Evolutionary conservation across 2,797 vertebrate species (phyloP).

Genomic region (Cryptoblepharus egeriae): DNA sequence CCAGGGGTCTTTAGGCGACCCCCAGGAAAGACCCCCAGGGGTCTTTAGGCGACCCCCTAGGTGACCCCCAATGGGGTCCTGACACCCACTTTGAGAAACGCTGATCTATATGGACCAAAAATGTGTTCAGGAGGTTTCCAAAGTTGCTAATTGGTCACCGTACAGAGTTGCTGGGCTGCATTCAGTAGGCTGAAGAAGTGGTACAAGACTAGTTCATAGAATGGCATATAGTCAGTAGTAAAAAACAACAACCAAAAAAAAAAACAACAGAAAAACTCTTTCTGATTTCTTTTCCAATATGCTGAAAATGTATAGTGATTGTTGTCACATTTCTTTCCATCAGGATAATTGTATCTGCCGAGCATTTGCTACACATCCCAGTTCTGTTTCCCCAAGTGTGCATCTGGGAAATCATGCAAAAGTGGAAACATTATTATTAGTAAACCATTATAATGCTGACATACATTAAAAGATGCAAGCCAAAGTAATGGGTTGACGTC

Average conservation of each 20-base stretch:
- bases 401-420: conserved; percentile 17
- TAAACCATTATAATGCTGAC: conserved; percentile 14
- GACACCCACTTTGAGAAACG: no score
- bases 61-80: no score
- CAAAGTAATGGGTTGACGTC: neutral
- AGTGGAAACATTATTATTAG: conserved; percentile 4
- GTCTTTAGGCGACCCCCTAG: no score
- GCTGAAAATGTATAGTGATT: neutral
- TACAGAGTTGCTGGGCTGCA: neutral
- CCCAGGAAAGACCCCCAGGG: no score
- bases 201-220: neutral
- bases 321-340: neutral
- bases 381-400: conserved; percentile 6
- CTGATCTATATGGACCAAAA: no score
- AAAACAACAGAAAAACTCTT: neutral
- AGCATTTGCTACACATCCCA: conserved; percentile 4
- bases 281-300: neutral
- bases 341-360: conserved; percentile 16
- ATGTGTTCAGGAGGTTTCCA: no score
- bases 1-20: no score
- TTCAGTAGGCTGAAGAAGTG: neutral
- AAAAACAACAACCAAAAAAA: neutral
- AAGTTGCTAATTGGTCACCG: no score
- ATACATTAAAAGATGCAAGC: neutral
- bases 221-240: neutral